Evolutionary conservation across 2,888 invertebrate species (phyloP), one percentile per base, ranked within the genome.

Genomic region (Tillus elongatus): DNA sequence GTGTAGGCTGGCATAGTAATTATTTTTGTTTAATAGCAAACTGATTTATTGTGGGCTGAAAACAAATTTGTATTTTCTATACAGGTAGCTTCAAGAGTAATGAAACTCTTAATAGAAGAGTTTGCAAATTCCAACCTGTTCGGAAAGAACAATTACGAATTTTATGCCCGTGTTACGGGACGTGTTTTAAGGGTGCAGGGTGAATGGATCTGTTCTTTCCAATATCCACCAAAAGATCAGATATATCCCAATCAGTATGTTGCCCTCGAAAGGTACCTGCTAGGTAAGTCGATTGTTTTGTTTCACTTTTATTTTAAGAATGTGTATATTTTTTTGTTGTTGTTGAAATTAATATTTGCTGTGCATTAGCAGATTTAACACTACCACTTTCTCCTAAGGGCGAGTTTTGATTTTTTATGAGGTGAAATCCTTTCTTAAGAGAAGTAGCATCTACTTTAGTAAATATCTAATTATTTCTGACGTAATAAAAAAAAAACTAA

Each of bases 101-200:
- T 96, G 85, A 90, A 93, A 60, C 87, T 93, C 63, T 78, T 97
- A 65, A 96, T 97, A 56, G 93, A 95, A 66, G 91, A 93, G 69
- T 97, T 95, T 71, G 93, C 95, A 40, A 86, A 90, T 19, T 87
- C 89, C 44, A 90, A 95, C 66, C 74, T 97, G 50, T 97, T 97
- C 66, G 96, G 96, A 1, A 77, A 87, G 33, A 85, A 86, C 43
- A 91, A 91, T 68, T 95, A 95, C 64, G 92, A 92, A 67, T 95
- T 88, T 66, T 95, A 95, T 67, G 92, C 92, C 14, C 75, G 91
- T 26, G 92, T 93, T 39, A 93, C 92, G 12, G 93, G 93, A 1
- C 75, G 92, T 37, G 89, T 93, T 48, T 71, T 93, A 46, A 82
- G 90, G 55, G 89, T 93, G 35, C 88, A 88, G 68, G 90, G 92